These are phyloP conservation scores for Mactromeris polynyma DNA, from an alignment of 2,888 invertebrate species.

Conservation along the genomic window DNA sequence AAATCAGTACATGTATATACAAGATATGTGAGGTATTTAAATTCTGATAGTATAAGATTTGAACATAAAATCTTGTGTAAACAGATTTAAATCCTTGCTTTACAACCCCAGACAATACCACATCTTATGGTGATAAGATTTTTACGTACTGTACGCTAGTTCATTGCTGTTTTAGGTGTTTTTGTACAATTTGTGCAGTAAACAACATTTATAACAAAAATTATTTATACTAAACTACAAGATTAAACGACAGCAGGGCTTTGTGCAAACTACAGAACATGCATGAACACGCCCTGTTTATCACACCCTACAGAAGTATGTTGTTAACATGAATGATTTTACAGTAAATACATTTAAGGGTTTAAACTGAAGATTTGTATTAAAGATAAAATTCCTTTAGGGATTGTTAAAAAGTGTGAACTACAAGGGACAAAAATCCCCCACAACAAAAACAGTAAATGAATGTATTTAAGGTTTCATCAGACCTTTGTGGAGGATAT, in stretches of 20 bases:
- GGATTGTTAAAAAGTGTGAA: constrained; percentile 17
- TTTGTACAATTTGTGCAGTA: background rate
- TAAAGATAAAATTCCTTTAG: background rate
- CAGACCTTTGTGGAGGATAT: background rate
- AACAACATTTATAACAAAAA: background rate
- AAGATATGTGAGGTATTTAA: background rate
- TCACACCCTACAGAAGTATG: background rate
- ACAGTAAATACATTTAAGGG: background rate
- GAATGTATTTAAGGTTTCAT: background rate
- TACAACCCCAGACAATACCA: background rate
- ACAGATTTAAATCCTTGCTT: constrained; percentile 18
- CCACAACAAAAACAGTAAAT: background rate
- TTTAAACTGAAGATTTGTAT: background rate
- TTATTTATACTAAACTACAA: background rate
- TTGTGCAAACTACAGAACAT: background rate
- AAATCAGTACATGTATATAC: constrained; percentile 12
- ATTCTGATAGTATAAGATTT: background rate
- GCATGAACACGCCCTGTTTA: background rate
- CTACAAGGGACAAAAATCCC: background rate
- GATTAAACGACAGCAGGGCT: background rate
- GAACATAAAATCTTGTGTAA: constrained; percentile 4
- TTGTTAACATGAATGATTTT: background rate
- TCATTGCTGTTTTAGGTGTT: background rate
- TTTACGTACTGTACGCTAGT: background rate
- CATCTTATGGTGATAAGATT: background rate